Conservation (phyloP, 2,113 vertebrate species). For the Stictonetta naevosa region DNA sequence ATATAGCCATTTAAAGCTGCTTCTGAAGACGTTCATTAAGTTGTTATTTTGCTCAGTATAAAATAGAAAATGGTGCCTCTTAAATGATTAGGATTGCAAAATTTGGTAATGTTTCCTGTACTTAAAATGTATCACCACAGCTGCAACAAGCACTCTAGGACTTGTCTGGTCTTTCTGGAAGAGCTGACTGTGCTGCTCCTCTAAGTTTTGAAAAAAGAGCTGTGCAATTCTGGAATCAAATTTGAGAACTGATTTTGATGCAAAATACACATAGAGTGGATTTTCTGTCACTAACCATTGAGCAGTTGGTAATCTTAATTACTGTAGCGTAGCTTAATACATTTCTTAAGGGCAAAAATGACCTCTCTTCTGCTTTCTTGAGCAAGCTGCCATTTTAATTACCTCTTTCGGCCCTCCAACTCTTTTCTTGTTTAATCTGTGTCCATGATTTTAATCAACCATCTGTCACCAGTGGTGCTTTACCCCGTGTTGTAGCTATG, state of each 20-base stretch:
- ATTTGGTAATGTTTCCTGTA: neutral
- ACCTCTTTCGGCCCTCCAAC: constrained; percentile 40
- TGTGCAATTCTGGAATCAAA: neutral
- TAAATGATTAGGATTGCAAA: neutral
- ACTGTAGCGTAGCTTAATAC: constrained; percentile 48
- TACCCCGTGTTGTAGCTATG: constrained; percentile 12
- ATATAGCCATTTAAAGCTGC: neutral
- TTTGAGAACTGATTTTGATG: constrained; percentile 16
- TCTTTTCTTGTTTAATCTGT: constrained; percentile 55
- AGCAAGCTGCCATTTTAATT: constrained; percentile 64
- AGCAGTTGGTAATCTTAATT: constrained; percentile 56
- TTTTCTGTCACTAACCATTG: constrained; percentile 31
- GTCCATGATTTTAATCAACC: constrained; percentile 54
- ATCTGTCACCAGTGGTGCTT: constrained; percentile 66
- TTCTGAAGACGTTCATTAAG: neutral
- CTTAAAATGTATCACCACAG: neutral
- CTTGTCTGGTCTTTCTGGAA: neutral
- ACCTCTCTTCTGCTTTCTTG: constrained; percentile 66
- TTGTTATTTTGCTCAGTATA: neutral
- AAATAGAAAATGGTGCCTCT: neutral
- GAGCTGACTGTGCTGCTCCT: neutral
- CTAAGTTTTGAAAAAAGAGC: neutral
- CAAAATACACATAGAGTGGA: neutral
- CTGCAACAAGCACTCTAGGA: neutral
- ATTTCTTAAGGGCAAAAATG: constrained; percentile 60